Base-by-base conservation (phyloP, 2,888 invertebrate species). In the Frankliniella intonsa region DNA sequence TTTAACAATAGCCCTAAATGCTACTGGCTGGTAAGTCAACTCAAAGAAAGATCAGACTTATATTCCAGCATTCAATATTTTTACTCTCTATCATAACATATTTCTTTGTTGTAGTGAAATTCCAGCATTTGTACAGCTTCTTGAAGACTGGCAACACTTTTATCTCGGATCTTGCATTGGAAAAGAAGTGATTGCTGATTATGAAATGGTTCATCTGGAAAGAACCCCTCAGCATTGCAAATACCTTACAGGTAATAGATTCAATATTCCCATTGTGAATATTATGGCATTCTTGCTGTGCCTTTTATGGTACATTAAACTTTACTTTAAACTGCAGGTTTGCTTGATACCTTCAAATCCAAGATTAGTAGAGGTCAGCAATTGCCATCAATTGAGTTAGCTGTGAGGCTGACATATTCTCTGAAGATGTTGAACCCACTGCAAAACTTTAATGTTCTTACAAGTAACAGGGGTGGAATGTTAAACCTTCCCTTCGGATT, bases 181-280 rank as follows among this genome's bases (percentile, higher is more conserved):
- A 38, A 92, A 92, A 85, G 94, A 94, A 80, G 90, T 93, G 80
- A 91, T 94, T 85, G 93, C 94, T n/a, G 93, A 93, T 86, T 97
- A 95, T 88, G 95, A 98, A 87, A 95, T 97, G 90, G 94, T 96
- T 81, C 95, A 97, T 87, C 89, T 98, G 83, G 93, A 93, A 86
- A 91, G 92, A 84, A 92, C 94, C 82, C 96, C 97, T 0, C 90
- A 92, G 49, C 94, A 95, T 85, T 96, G 94, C 86, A 93, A 93
- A 85, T 94, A 96, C 88, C 90, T 99, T 0, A 93, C 93, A 83
- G 95, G 94, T 83, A 85, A 5, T 38, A 38, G 2, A 38, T 38
- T 5, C 5, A 38, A 5, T 38, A 38, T 38, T 38, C 38, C 5
- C 38, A 38, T 81, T n/a, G 50, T 11, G 82, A 82, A 50, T 65